phyloP scores from a whole-genome alignment of 1,140 invertebrate genomes.

The Pinna nobilis region DNA sequence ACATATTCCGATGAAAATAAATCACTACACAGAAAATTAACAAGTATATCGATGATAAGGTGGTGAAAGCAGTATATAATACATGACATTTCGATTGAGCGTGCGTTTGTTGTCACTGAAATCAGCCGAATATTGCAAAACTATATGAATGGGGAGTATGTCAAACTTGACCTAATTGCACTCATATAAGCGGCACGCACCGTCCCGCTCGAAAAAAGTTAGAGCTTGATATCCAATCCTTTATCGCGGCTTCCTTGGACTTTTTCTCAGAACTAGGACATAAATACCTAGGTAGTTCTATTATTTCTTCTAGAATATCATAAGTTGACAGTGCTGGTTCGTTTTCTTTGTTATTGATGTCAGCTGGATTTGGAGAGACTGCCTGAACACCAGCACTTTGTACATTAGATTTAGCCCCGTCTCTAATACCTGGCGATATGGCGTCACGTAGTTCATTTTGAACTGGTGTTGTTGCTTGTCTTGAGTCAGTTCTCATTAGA shows the following conservation, averaged over 20 bases:
- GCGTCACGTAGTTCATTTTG: neutral
- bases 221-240: conserved; percentile 49
- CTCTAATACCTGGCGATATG: neutral
- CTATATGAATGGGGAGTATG: no score
- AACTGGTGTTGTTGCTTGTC: neutral
- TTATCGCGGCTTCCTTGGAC: conserved; percentile 50
- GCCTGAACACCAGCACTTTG: neutral
- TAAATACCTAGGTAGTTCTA: conserved; percentile 42
- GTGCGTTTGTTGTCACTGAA: no score
- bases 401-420: conserved; percentile 4
- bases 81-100: no score
- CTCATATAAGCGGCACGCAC: conserved; percentile 42
- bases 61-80: no score
- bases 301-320: neutral
- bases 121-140: no score
- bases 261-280: conserved; percentile 53
- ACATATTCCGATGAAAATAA: no score
- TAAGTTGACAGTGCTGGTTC: neutral
- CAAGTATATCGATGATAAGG: neutral
- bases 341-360: conserved; percentile 25
- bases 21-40: neutral
- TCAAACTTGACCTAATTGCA: neutral
- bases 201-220: conserved; percentile 31
- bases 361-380: no score
- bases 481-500: neutral